A percentile compares a stretch with the other conserved stretches of the same genome.
Evolutionary conservation across 2,888 invertebrate genomes (phyloP).

Genomic region (Agrenia bidenticulata): DNA sequence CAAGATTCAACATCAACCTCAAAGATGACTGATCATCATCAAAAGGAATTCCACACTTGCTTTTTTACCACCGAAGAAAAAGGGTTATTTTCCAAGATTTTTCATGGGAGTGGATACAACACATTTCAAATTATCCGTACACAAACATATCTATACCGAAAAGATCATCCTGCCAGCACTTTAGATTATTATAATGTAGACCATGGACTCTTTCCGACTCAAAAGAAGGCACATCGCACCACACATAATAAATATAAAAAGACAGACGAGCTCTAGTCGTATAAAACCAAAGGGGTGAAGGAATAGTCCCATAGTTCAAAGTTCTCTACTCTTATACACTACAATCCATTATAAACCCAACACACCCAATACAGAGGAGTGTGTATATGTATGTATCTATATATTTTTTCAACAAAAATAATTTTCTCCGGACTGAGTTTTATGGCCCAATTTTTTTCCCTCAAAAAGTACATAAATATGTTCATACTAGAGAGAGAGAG

Average conservation of each 20-base stretch:
- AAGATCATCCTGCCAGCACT: neutral
- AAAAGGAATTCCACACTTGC: slow-evolving; percentile 19
- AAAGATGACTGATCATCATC: neutral
- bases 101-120: slow-evolving; percentile 28
- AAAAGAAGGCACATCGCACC: neutral
- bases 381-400: too few relatives aligned
- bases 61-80: slow-evolving; percentile 13
- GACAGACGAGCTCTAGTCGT: too few relatives aligned
- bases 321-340: too few relatives aligned
- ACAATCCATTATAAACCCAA: too few relatives aligned
- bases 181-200: neutral
- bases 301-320: too few relatives aligned
- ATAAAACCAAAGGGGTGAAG: too few relatives aligned
- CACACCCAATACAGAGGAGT: too few relatives aligned
- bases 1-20: too few relatives aligned
- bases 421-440: slow-evolving; percentile 23
- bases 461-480: slow-evolving; percentile 4
- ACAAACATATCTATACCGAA: neutral
- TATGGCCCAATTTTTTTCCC: slow-evolving; percentile 33
- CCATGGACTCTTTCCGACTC: neutral
- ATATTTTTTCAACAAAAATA: neutral
- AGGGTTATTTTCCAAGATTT: slow-evolving; percentile 25
- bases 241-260: too few relatives aligned
- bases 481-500: neutral
- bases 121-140: slow-evolving; percentile 21